Conservation (phyloP, 2,888 invertebrate species). For the Anarsia innoxiella region DNA sequence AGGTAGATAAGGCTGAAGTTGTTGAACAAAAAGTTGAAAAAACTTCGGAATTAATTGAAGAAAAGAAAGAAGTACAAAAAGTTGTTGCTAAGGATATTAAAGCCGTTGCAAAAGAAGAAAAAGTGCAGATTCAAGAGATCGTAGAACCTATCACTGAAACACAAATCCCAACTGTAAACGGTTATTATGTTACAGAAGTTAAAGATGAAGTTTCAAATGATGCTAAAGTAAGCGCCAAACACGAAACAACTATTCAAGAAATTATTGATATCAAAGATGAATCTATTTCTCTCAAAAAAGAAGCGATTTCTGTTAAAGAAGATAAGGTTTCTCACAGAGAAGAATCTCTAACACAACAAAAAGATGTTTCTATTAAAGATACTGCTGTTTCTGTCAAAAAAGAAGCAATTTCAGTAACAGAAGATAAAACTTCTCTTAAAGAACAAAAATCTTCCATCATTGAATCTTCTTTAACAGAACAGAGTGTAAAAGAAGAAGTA, state of each 20-base stretch:
- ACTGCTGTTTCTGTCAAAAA: background rate
- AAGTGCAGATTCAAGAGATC: background rate
- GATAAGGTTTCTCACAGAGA: conserved; percentile 4
- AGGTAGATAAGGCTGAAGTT: background rate
- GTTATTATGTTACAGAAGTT: conserved; percentile 1
- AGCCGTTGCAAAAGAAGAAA: conserved; percentile 1
- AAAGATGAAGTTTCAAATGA: conserved; percentile 25
- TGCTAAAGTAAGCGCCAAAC: too few species aligned
- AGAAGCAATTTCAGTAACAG: background rate
- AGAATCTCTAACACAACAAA: background rate
- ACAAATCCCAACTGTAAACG: background rate
- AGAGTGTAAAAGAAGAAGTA: conserved; percentile 15
- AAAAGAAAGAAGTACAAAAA: background rate
- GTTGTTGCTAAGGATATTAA: conserved; percentile 5
- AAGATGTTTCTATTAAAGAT: background rate
- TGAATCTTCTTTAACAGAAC: background rate
- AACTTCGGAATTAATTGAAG: background rate
- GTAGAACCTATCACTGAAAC: background rate
- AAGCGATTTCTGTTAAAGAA: background rate
- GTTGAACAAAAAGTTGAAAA: background rate
- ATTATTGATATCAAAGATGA: background rate
- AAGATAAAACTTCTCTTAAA: background rate
- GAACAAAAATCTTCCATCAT: conserved; percentile 12
- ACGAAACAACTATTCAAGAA: background rate
- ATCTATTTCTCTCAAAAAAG: background rate